Conservation (phyloP, 2,113 vertebrate species). For the Brevimyrus niger region DNA sequence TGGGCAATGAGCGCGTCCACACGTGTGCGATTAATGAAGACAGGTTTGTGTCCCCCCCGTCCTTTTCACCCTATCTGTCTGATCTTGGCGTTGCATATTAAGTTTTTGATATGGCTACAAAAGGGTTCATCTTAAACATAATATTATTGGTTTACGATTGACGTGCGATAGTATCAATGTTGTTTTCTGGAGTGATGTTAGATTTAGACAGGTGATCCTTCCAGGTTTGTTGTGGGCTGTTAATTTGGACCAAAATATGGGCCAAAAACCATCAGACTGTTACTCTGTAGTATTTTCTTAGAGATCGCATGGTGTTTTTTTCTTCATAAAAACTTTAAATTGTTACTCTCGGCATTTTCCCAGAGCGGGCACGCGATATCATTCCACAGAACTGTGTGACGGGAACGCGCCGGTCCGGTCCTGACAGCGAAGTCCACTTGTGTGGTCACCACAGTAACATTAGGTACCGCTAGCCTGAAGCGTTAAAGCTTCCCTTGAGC, state of each 20-base stretch:
- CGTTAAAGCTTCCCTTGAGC: neutral
- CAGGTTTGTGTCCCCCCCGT: slow-evolving; percentile 56
- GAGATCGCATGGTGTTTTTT: neutral
- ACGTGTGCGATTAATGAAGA: slow-evolving; percentile 76
- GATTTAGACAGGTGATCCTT: neutral
- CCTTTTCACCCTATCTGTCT: too few species aligned
- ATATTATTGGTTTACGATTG: neutral
- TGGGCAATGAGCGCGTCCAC: slow-evolving; percentile 76
- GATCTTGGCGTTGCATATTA: neutral
- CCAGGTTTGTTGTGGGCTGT: neutral
- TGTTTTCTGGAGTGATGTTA: neutral
- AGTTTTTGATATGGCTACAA: neutral
- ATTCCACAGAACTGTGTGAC: neutral
- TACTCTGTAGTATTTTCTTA: neutral
- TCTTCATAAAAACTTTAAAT: neutral
- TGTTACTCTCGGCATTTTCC: neutral
- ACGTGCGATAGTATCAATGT: neutral
- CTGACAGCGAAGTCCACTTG: neutral
- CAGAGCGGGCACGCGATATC: neutral
- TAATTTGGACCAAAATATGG: neutral
- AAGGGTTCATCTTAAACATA: neutral
- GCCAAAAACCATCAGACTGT: neutral
- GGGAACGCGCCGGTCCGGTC: neutral
- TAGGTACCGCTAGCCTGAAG: slow-evolving; percentile 1
- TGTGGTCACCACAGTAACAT: neutral